phyloP scores from a whole-genome alignment of 2,113 vertebrate species.

The Ptychochromis oligacanthus region DNA sequence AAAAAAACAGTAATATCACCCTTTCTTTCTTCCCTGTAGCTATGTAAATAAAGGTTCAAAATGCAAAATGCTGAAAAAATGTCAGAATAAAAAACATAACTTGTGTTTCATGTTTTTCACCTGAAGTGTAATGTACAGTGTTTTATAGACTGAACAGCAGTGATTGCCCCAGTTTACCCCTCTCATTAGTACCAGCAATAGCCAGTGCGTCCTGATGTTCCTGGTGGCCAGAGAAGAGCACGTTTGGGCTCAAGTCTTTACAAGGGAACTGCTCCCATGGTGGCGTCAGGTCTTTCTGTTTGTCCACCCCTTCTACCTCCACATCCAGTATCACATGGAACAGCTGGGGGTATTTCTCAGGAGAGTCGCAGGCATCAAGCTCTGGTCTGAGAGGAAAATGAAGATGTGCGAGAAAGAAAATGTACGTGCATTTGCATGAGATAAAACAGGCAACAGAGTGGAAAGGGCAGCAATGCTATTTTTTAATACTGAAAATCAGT shows the following conservation, averaged over 20 bases:
- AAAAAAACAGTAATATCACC: too few species aligned
- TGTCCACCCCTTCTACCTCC: slow-evolving; percentile 91
- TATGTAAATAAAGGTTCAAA: too few species aligned
- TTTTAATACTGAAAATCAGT: not conserved
- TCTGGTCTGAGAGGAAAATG: slow-evolving; percentile 84
- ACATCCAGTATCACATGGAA: slow-evolving; percentile 94
- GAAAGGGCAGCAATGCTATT: not conserved
- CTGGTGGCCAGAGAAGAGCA: slow-evolving; percentile 95
- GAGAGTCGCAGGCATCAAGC: slow-evolving; percentile 94
- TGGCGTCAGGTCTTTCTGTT: slow-evolving; percentile 92
- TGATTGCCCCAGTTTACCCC: not conserved
- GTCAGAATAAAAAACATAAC: not conserved
- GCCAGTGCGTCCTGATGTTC: slow-evolving; percentile 93
- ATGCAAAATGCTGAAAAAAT: too few species aligned
- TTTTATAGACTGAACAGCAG: not conserved
- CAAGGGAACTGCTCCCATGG: slow-evolving; percentile 96
- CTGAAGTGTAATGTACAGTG: not conserved
- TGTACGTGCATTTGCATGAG: not conserved
- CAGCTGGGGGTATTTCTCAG: slow-evolving; percentile 97
- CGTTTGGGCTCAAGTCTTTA: slow-evolving; percentile 91
- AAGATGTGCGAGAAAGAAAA: not conserved
- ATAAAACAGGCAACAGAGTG: not conserved
- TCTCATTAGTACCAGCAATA: slow-evolving; percentile 83
- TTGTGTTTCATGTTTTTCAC: not conserved
- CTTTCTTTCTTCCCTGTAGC: too few species aligned